A percentile compares a stretch with the other conserved stretches of the same genome.
These are phyloP conservation scores for Portevinia maculata DNA, from an alignment of 2,888 invertebrate species.

Conservation along the genomic window DNA sequence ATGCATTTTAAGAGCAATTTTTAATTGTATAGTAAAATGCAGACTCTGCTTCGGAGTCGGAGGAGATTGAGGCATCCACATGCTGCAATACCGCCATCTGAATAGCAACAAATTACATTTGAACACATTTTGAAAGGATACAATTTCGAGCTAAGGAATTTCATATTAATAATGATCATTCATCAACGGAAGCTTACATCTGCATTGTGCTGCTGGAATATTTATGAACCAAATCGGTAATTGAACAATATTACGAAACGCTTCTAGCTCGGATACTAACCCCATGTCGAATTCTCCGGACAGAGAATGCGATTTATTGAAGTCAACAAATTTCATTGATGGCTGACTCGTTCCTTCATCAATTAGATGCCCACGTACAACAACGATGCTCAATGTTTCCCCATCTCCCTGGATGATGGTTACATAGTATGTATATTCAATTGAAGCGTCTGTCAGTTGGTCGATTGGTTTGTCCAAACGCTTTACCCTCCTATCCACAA, in stretches of 20 bases:
- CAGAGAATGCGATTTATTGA: conserved; percentile 13
- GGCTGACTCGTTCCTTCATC: conserved; percentile 3
- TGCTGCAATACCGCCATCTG: too few species aligned
- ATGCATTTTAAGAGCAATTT: too few species aligned
- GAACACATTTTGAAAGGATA: too few species aligned
- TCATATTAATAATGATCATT: background rate
- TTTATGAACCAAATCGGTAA: conserved; percentile 22
- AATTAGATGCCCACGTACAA: background rate
- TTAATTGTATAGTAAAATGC: too few species aligned
- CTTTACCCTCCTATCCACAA: conserved; percentile 20
- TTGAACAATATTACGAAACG: conserved; percentile 8
- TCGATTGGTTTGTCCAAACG: conserved; percentile 53
- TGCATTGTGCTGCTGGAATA: background rate
- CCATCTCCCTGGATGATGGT: conserved; percentile 14
- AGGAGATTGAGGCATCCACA: too few species aligned
- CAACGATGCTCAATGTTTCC: conserved; percentile 3
- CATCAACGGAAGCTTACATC: background rate
- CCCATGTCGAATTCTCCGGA: background rate
- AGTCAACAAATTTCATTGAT: conserved; percentile 27
- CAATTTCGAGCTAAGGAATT: too few species aligned
- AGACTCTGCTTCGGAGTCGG: too few species aligned
- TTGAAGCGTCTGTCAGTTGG: conserved; percentile 54
- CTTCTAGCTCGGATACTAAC: background rate
- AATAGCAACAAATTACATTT: too few species aligned
- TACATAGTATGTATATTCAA: conserved; percentile 38